phyloP scores from a whole-genome alignment of 2,113 vertebrate genomes.

The Siphamia tubifer region DNA sequence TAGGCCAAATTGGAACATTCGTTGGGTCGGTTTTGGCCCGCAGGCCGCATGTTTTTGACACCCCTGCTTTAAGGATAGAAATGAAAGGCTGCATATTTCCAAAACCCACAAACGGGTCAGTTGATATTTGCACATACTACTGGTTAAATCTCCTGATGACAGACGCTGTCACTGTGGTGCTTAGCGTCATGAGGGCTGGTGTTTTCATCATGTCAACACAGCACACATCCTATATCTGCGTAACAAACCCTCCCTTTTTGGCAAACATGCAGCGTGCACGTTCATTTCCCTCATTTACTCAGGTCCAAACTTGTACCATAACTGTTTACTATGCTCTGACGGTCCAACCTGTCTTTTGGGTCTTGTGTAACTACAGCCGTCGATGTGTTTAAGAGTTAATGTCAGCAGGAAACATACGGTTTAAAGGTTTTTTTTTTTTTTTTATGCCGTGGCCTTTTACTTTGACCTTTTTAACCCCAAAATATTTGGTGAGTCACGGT shows the following conservation, averaged over 20 bases:
- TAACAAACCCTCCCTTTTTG: conserved; percentile 18
- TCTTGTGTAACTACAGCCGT: conserved; percentile 19
- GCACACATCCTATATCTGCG: not conserved
- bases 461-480: too few species aligned
- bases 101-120: not conserved
- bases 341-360: conserved; percentile 33
- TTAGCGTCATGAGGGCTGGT: not conserved
- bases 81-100: too few species aligned
- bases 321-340: not conserved
- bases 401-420: too few species aligned
- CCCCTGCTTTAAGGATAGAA: too few species aligned
- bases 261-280: conserved; percentile 30
- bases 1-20: too few species aligned
- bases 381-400: too few species aligned
- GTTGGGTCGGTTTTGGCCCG: too few species aligned
- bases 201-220: not conserved
- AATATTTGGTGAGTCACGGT: too few species aligned
- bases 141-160: not conserved
- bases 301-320: conserved; percentile 42
- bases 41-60: too few species aligned
- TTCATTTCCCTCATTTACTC: conserved; percentile 2
- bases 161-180: not conserved
- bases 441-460: too few species aligned
- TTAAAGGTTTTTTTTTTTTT: too few species aligned
- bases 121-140: conserved; percentile 24